Percentiles rank a stretch among this genome's conserved stretches.
These are phyloP conservation scores for Rhegmatorhina hoffmannsi DNA, from an alignment of 2,113 vertebrate genomes.

Conservation along the genomic window DNA sequence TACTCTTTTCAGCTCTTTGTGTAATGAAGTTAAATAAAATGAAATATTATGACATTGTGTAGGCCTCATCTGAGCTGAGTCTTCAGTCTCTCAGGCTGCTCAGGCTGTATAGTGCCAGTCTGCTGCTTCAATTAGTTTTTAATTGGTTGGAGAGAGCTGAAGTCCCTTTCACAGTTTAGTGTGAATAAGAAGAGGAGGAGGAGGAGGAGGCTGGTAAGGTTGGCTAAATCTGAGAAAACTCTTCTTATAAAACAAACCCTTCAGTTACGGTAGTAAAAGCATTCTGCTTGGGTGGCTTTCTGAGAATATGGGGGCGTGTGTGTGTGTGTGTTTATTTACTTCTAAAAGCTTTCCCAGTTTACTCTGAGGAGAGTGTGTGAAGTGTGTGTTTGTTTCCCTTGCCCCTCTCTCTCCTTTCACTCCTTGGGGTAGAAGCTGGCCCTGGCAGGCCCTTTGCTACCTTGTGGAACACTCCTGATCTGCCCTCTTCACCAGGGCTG, in stretches of 20 bases:
- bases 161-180: slow-evolving; percentile 43
- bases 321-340: neutral
- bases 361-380: neutral
- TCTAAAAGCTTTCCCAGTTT: neutral
- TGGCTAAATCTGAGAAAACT: slow-evolving; percentile 20
- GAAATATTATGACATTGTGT: neutral
- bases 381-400: neutral
- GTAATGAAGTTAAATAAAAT: neutral
- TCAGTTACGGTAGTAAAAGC: neutral
- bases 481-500: neutral
- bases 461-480: neutral
- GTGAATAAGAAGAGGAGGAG: slow-evolving; percentile 27
- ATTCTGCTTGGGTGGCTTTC: slow-evolving; percentile 34
- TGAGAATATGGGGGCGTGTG: rapidly evolving
- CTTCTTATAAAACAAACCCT: neutral
- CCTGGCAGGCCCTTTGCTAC: neutral
- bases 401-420: neutral
- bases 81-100: neutral
- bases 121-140: slow-evolving; percentile 51
- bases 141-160: slow-evolving; percentile 38
- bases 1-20: neutral
- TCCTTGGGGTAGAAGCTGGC: neutral
- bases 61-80: neutral
- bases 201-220: slow-evolving; percentile 11
- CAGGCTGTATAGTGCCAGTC: neutral